Evolutionary conservation across 2,113 vertebrate species (phyloP), one percentile per base, ranked within the genome.

Genomic region (Pomatostomus ruficeps): DNA sequence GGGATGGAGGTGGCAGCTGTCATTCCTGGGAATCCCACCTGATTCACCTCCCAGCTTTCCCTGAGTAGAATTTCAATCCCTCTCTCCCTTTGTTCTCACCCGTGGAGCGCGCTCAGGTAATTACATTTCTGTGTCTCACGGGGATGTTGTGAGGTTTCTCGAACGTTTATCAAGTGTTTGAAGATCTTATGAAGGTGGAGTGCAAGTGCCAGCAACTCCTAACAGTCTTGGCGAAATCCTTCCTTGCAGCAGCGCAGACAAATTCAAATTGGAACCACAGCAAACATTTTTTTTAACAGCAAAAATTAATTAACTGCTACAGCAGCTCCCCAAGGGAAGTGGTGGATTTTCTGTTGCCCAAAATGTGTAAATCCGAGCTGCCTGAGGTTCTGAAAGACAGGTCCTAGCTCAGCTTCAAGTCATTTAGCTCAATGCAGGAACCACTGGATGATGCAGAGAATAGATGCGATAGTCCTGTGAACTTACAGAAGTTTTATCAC

Each of bases 101-200:
- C n/a, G 18, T 49, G 42, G 46, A 66, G 88, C 0, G 20, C 57
- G 22, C 70, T 49, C 35, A 76, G 89, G 86, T 92, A 95, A 97
- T 96, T 95, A 88, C 85, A 75, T 93, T 95, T 82, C 68, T 70
- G 17, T 51, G 49, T 95, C 93, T 95, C 93, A 54, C 80, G 48
- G 89, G 93, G 62, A 79, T 89, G 87, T 88, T 91, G 54, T 89
- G 89, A 95, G 81, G 62, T 81, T 94, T 89, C 87, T 94, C 35
- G 91, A 89, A 88, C 51, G 73, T 85, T 95, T 79, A 68, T 85
- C 85, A 76, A 95, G 93, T 85, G 74, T 95, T 96, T 93, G 91
- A 95, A 89, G 87, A 95, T 95, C 91, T 93, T 94, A 85, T 66
- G 91, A 89, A 96, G 88, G 89, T 88, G 66, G 66, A 91, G 57